Conservation (phyloP, 2,797 vertebrate species). For the Oryzias dopingdopingensis region DNA sequence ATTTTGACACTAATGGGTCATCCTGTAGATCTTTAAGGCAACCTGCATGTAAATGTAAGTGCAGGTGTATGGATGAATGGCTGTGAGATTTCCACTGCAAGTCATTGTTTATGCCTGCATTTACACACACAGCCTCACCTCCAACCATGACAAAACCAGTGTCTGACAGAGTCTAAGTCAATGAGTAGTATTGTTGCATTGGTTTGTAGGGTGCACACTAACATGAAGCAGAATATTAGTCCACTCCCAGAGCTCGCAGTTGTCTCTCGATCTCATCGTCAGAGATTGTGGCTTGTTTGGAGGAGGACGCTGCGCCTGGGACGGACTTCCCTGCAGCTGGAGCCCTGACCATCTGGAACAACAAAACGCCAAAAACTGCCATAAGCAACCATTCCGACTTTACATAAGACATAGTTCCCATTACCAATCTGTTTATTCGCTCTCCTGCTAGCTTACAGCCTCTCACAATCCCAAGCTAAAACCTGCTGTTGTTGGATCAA, state of each 20-base stretch:
- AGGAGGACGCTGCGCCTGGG: constrained; percentile 81
- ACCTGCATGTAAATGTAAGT: constrained; percentile 20
- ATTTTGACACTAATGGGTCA: constrained; percentile 44
- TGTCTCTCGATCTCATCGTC: constrained; percentile 98
- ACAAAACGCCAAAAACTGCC: constrained; percentile 26
- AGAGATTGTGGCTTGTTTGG: constrained; percentile 85
- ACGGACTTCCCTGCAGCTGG: constrained; percentile 87
- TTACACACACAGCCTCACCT: constrained; percentile 23
- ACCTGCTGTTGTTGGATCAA: no score
- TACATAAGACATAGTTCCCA: neutral
- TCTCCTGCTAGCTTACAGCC: no score
- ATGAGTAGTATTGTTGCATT: constrained; percentile 38
- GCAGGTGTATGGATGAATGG: constrained; percentile 21
- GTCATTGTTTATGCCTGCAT: constrained; percentile 8
- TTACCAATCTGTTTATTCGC: no score
- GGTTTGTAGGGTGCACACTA: constrained; percentile 27
- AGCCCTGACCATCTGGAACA: constrained; percentile 91
- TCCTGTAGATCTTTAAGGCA: constrained; percentile 35
- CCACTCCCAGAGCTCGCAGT: constrained; percentile 93
- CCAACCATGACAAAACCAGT: constrained; percentile 29
- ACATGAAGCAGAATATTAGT: constrained; percentile 73
- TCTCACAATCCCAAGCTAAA: no score
- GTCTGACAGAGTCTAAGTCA: constrained; percentile 41
- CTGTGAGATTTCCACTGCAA: constrained; percentile 17
- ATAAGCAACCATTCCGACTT: constrained; percentile 28